Percentiles rank a stretch among this genome's conserved stretches.
phyloP scores from a whole-genome alignment of 2,888 invertebrate species.

The Melolontha melolontha region DNA sequence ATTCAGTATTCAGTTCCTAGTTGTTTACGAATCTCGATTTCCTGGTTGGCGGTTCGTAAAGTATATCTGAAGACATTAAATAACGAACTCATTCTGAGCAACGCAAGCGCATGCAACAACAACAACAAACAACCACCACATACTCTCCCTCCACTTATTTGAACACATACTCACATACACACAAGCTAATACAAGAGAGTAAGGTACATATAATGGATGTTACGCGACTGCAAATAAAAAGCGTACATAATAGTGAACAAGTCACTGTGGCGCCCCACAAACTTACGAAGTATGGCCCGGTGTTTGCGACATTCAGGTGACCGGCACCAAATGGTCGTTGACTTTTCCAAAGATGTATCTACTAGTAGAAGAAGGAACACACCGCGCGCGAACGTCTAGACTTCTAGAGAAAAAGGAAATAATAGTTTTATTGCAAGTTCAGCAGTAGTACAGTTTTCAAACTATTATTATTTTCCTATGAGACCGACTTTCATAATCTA shows the following conservation, averaged over 20 bases:
- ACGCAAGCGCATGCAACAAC: slow-evolving; percentile 37
- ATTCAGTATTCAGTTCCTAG: slow-evolving; percentile 19
- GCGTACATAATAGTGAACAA: slow-evolving; percentile 42
- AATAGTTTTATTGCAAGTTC: slow-evolving; percentile 48
- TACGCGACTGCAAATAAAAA: slow-evolving; percentile 40
- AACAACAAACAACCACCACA: background rate
- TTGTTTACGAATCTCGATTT: slow-evolving; percentile 34
- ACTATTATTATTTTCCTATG: slow-evolving; percentile 47
- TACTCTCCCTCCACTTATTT: slow-evolving; percentile 8
- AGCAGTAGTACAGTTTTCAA: slow-evolving; percentile 46
- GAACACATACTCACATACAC: slow-evolving; percentile 11
- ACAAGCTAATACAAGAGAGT: slow-evolving; percentile 29
- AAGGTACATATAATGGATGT: slow-evolving; percentile 36
- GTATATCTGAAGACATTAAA: slow-evolving; percentile 25
- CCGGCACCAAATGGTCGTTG: slow-evolving; percentile 56
- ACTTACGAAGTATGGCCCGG: slow-evolving; percentile 52
- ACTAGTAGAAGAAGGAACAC: slow-evolving; percentile 34
- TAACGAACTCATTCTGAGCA: slow-evolving; percentile 30
- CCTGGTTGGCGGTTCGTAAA: slow-evolving; percentile 27
- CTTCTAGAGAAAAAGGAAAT: slow-evolving; percentile 52
- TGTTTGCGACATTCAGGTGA: slow-evolving; percentile 57
- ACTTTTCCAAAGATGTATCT: slow-evolving; percentile 54
- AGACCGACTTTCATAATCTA: slow-evolving; percentile 28
- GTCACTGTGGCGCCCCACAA: slow-evolving; percentile 50
- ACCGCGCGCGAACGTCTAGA: slow-evolving; percentile 51